Percentiles rank a stretch among this genome's conserved stretches.
Conservation (phyloP, 1,140 invertebrate genomes). For the Bombus consobrinus region DNA sequence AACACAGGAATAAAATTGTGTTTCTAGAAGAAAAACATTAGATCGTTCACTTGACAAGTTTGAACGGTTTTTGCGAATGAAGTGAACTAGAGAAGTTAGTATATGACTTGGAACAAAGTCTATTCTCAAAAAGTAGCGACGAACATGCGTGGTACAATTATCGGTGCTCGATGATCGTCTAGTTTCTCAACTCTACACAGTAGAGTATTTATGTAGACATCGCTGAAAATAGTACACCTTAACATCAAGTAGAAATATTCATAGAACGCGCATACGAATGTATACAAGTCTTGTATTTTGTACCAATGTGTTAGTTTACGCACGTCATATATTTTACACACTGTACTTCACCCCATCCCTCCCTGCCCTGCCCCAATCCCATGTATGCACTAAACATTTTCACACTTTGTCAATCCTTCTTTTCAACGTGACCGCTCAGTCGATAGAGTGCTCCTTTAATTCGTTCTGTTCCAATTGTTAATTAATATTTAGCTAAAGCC, state of each 20-base stretch:
- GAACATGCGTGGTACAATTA: slow-evolving; percentile 65
- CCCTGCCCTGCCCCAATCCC: not conserved
- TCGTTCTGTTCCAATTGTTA: slow-evolving; percentile 58
- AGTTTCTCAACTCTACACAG: slow-evolving; percentile 71
- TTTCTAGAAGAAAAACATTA: slow-evolving; percentile 43
- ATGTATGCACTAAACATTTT: slow-evolving; percentile 38
- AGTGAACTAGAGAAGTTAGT: slow-evolving; percentile 58
- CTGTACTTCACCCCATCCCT: slow-evolving; percentile 60
- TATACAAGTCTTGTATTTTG: slow-evolving; percentile 73
- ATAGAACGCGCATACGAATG: slow-evolving; percentile 65
- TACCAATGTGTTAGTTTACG: slow-evolving; percentile 68
- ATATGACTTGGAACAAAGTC: slow-evolving; percentile 66
- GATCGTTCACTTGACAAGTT: slow-evolving; percentile 54
- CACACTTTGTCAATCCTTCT: slow-evolving; percentile 36
- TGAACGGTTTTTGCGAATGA: slow-evolving; percentile 44
- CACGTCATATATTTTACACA: slow-evolving; percentile 70
- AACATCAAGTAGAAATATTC: slow-evolving; percentile 70
- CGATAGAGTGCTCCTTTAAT: slow-evolving; percentile 54
- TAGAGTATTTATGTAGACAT: slow-evolving; percentile 73
- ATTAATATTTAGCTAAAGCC: slow-evolving; percentile 66
- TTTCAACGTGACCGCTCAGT: slow-evolving; percentile 24
- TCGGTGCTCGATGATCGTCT: slow-evolving; percentile 63
- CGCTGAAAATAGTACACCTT: slow-evolving; percentile 67
- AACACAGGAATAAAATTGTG: slow-evolving; percentile 60
- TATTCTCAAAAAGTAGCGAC: slow-evolving; percentile 59